Evolutionary conservation across 2,113 vertebrate genomes (phyloP).

Genomic region (Gambusia holbrooki): DNA sequence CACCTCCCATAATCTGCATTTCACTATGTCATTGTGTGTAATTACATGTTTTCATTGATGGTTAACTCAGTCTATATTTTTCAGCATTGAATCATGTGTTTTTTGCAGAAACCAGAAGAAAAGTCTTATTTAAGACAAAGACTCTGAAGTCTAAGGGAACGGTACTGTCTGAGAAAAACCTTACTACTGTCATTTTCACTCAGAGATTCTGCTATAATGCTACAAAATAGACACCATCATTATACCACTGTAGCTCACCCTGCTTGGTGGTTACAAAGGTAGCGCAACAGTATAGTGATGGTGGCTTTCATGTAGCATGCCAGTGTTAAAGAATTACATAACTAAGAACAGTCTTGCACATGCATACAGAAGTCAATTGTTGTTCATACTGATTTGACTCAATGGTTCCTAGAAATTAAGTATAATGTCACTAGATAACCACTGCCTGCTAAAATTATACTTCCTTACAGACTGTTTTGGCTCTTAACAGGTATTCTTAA

Average conservation of each 20-base stretch:
- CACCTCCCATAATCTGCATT: conserved; percentile 51
- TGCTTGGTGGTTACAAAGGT: not conserved
- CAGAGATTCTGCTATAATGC: not conserved
- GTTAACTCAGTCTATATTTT: conserved; percentile 50
- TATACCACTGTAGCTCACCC: not conserved
- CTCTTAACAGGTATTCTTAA: not conserved
- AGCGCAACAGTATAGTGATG: not conserved
- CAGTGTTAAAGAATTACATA: not conserved
- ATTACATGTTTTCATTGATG: conserved; percentile 59
- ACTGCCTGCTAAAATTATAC: not conserved
- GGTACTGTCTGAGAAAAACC: conserved; percentile 47
- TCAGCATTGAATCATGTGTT: conserved; percentile 32
- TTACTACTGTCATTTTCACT: conserved; percentile 22
- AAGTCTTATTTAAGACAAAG: conserved; percentile 30
- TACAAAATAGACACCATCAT: conserved; percentile 2
- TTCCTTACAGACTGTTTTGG: not conserved
- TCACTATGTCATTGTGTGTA: conserved; percentile 54
- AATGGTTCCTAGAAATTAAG: not conserved
- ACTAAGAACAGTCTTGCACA: not conserved
- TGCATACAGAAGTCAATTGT: not conserved
- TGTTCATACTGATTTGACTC: not conserved
- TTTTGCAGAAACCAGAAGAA: conserved; percentile 39
- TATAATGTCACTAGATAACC: not conserved
- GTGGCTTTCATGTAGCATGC: not conserved
- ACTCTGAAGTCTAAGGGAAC: conserved; percentile 36